Conservation (phyloP, 2,797 vertebrate genomes). For the Danio tinwini region DNA sequence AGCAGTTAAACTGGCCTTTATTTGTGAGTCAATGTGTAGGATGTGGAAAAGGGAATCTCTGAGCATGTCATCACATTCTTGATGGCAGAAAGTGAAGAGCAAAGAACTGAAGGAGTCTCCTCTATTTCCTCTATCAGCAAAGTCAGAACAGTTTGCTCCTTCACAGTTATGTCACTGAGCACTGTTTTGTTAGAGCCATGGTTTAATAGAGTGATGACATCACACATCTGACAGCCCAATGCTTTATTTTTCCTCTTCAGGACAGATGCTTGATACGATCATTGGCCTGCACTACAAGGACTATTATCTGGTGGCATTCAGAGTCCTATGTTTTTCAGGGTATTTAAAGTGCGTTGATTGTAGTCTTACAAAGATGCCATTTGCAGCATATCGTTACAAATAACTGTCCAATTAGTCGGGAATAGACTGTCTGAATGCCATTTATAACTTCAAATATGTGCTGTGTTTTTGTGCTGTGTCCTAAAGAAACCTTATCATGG, state of each 20-base stretch:
- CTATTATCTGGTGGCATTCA: not conserved
- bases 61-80: not conserved
- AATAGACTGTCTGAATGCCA: not conserved
- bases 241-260: constrained; percentile 19
- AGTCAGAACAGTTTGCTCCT: constrained; percentile 25
- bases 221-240: not conserved
- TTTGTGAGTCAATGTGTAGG: not conserved
- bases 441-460: not conserved
- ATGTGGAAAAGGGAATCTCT: not conserved
- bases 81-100: constrained; percentile 12
- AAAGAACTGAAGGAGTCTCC: constrained; percentile 5
- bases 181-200: constrained; percentile 29
- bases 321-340: not conserved
- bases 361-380: not conserved
- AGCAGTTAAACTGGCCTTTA: no score
- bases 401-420: not conserved
- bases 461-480: not conserved
- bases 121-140: not conserved
- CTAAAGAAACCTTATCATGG: not conserved
- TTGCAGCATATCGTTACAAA: not conserved
- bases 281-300: not conserved
- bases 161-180: constrained; percentile 38
- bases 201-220: not conserved
- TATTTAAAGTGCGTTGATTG: constrained; percentile 3
- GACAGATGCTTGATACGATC: constrained; percentile 15